phyloP scores from a whole-genome alignment of 2,888 invertebrate genomes.

The Blastobasis lacticolella region DNA sequence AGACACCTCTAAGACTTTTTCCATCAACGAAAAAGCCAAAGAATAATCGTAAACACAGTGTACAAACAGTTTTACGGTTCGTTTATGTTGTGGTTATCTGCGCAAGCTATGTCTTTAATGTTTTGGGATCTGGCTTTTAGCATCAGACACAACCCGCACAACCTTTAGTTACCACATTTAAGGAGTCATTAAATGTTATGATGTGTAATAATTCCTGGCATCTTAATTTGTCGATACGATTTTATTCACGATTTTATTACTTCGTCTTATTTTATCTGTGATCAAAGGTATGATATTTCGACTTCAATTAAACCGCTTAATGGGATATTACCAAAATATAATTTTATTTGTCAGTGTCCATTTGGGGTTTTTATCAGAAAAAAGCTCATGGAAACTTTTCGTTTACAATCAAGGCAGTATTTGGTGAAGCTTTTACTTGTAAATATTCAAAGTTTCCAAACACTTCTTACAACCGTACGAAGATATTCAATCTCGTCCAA shows the following conservation, averaged over 20 bases:
- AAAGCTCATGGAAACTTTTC: too few species aligned
- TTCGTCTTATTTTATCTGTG: too few species aligned
- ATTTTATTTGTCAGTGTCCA: too few species aligned
- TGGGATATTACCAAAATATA: too few species aligned
- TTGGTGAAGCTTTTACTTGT: too few species aligned
- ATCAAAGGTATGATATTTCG: too few species aligned
- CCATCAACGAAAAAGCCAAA: slow-evolving; percentile 24
- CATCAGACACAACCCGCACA: slow-evolving; percentile 15
- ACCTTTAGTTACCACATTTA: slow-evolving; percentile 23
- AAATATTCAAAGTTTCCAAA: too few species aligned
- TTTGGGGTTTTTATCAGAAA: too few species aligned
- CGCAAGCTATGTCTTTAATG: slow-evolving; percentile 27
- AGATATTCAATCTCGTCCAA: slow-evolving; percentile 18
- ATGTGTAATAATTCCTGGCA: neutral
- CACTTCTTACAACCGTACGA: slow-evolving; percentile 9
- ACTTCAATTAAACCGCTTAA: too few species aligned
- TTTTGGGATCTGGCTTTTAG: slow-evolving; percentile 23
- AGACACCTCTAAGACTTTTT: neutral
- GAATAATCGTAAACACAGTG: slow-evolving; percentile 38
- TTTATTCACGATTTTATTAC: neutral
- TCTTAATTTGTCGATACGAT: neutral
- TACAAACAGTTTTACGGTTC: slow-evolving; percentile 45
- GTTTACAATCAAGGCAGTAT: too few species aligned
- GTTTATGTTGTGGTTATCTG: slow-evolving; percentile 40
- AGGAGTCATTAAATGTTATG: slow-evolving; percentile 17